Evolutionary conservation across 2,888 invertebrate genomes (phyloP).

Genomic region (Pristionchus maxplancki): DNA sequence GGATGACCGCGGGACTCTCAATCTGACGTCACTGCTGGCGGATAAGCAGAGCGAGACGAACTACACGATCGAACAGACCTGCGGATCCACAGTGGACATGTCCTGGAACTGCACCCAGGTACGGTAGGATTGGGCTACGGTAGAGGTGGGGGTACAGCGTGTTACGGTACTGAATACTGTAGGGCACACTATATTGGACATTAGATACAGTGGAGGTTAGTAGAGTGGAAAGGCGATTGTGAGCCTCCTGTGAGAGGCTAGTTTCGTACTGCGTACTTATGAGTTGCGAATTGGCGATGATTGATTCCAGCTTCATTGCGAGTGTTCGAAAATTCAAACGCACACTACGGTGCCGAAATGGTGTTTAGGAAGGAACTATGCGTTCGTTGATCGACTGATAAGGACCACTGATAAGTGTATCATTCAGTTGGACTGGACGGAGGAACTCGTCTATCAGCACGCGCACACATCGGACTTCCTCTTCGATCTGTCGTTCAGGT

Average conservation of each 20-base stretch:
- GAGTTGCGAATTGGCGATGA: no score
- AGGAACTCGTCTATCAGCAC: constrained; percentile 55
- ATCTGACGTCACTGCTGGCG: background rate
- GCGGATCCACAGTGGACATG: constrained; percentile 60
- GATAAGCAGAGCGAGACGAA: background rate
- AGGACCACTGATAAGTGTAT: background rate
- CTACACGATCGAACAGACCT: constrained; percentile 52
- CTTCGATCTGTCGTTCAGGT: constrained; percentile 45
- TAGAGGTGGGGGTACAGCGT: background rate
- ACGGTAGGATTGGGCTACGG: background rate
- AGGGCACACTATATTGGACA: no score
- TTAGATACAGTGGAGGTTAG: no score
- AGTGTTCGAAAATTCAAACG: no score
- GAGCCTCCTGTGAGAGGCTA: no score
- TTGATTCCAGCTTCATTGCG: no score
- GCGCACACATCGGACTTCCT: constrained; percentile 67
- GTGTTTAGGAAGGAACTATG: no score
- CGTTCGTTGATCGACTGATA: no score
- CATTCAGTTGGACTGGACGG: constrained; percentile 64
- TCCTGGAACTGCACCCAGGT: constrained; percentile 72
- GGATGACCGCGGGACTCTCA: background rate
- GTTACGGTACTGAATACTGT: background rate
- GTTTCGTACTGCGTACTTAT: no score
- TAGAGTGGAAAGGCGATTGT: no score
- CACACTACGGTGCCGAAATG: no score